These are phyloP conservation scores for Drosophila pruinosa DNA, from an alignment of 1,140 invertebrate genomes.

Conservation along the genomic window DNA sequence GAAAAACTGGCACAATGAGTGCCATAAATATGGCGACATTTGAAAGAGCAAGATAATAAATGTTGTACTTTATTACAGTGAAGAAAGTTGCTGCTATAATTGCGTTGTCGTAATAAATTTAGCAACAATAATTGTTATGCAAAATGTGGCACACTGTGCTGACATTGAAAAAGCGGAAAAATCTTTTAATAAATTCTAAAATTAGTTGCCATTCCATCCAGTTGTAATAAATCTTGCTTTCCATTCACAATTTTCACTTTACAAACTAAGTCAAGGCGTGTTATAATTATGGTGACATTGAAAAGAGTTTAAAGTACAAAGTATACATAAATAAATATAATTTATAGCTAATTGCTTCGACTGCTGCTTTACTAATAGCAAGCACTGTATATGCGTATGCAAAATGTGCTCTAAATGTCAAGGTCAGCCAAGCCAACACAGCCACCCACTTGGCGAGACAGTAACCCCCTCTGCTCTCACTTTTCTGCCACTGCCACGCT, in stretches of 20 bases:
- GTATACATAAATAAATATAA: neutral
- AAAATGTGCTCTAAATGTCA: conserved; percentile 65
- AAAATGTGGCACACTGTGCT: neutral
- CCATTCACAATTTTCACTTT: neutral
- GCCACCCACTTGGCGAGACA: conserved; percentile 13
- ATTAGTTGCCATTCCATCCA: too few species aligned
- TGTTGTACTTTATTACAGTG: neutral
- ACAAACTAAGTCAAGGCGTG: too few species aligned
- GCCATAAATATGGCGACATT: neutral
- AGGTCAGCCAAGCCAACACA: conserved; percentile 22
- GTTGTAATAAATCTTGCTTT: neutral
- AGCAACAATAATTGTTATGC: neutral
- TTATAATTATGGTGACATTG: neutral
- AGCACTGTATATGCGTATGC: conserved; percentile 9
- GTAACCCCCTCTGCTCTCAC: neutral
- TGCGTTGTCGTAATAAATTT: neutral
- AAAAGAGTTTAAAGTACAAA: neutral
- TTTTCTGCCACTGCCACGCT: neutral
- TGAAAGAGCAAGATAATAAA: neutral
- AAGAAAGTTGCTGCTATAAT: neutral
- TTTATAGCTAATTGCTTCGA: neutral
- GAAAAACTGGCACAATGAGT: neutral
- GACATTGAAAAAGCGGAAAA: neutral
- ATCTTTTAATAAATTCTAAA: neutral
- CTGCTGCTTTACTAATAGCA: neutral